Percentiles rank a stretch among this genome's conserved stretches.
Conservation (phyloP, 2,888 invertebrate species). For the Pelosia muscerda region DNA sequence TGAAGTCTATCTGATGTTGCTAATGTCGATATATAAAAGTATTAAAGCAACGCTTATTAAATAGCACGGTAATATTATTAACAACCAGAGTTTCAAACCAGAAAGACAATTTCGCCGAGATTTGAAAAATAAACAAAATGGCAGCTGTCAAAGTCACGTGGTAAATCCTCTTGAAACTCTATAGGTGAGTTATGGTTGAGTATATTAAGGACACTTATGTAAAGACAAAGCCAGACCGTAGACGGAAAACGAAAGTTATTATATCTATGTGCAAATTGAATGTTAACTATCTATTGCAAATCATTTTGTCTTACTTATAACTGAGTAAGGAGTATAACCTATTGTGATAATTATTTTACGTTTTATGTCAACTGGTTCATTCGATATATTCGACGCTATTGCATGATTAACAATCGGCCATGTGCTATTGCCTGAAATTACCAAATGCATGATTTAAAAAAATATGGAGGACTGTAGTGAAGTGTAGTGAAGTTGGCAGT, state of each 20-base stretch:
- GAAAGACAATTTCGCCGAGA: not conserved
- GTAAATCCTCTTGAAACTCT: not conserved
- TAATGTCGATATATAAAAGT: not conserved
- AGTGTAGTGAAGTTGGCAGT: no score
- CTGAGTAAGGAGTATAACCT: conserved; percentile 33
- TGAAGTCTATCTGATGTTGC: not conserved
- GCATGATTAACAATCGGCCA: no score
- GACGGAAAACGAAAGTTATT: conserved; percentile 14
- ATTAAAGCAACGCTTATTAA: not conserved
- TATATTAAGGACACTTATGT: no score
- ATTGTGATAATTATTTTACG: conserved; percentile 50
- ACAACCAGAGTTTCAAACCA: not conserved
- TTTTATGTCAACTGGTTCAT: conserved; percentile 18
- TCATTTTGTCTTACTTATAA: conserved; percentile 29
- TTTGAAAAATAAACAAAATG: no score
- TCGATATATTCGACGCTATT: no score
- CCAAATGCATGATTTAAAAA: no score
- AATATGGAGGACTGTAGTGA: no score
- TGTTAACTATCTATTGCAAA: conserved; percentile 40
- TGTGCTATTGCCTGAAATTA: no score
- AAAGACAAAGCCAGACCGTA: no score
- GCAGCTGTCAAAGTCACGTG: no score
- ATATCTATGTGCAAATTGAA: conserved; percentile 35
- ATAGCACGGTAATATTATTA: not conserved
- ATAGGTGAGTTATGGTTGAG: no score